Conservation (phyloP, 2,113 vertebrate genomes). For the Galemys pyrenaicus region DNA sequence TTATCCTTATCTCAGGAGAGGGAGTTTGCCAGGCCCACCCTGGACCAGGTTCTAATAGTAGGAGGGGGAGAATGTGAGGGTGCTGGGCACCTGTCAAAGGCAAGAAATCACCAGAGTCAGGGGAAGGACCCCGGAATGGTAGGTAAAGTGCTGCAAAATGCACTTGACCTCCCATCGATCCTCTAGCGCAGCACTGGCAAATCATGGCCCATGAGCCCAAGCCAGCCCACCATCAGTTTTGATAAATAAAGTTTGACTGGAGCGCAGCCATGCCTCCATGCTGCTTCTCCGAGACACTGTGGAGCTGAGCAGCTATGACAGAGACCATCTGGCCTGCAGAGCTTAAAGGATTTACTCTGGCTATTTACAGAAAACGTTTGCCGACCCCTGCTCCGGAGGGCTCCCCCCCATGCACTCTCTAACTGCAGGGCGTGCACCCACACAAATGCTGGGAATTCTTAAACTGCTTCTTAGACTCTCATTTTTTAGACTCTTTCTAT, state of each 20-base stretch:
- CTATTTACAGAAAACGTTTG: constrained; percentile 18
- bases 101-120: background rate
- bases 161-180: background rate
- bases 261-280: background rate
- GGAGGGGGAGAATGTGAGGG: background rate
- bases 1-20: background rate
- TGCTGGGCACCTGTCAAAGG: background rate
- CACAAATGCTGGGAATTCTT: background rate
- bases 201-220: background rate
- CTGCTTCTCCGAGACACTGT: background rate
- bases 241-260: constrained; percentile 66
- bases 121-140: background rate
- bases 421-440: background rate
- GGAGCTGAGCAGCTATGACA: background rate
- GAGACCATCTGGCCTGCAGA: constrained; percentile 1
- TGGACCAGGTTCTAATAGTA: background rate
- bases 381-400: background rate
- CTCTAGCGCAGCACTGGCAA: background rate
- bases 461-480: background rate
- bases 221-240: background rate
- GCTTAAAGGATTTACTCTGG: constrained; percentile 40
- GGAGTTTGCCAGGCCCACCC: background rate
- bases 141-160: background rate
- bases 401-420: background rate
- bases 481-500: too few species aligned